phyloP scores from a whole-genome alignment of 2,113 vertebrate genomes.

The Pseudolaguvia tuberculata region DNA sequence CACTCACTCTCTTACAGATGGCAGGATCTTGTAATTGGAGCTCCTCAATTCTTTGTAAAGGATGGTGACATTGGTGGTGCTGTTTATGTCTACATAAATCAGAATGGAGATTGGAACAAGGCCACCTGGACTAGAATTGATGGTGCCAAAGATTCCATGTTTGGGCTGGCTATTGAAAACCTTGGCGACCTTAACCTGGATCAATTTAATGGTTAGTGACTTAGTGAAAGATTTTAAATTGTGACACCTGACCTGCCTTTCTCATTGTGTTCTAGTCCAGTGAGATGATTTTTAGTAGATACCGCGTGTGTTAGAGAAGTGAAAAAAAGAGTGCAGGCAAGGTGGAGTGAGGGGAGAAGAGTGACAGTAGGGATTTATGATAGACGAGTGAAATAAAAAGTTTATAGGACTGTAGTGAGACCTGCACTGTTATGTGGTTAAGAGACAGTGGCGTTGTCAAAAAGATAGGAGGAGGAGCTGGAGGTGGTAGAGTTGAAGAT shows the following conservation, averaged over 20 bases:
- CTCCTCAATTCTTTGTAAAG: constrained; percentile 90
- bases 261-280: not conserved
- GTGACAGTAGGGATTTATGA: no score
- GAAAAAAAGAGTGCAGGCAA: no score
- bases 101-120: constrained; percentile 75
- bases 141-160: constrained; percentile 87
- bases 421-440: no score
- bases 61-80: constrained; percentile 84
- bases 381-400: no score
- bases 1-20: constrained; percentile 70
- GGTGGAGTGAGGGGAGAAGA: no score
- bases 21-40: constrained; percentile 93
- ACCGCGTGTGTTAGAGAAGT: no score
- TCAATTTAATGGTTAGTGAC: constrained; percentile 69
- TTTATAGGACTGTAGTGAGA: no score
- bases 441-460: no score
- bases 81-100: constrained; percentile 85
- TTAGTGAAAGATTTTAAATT: not conserved
- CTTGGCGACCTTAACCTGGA: constrained; percentile 83
- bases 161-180: constrained; percentile 88
- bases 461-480: no score
- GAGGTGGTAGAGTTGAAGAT: no score
- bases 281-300: not conserved
- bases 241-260: not conserved
- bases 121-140: constrained; percentile 75